Evolutionary conservation across 2,797 vertebrate genomes (phyloP).

Genomic region (Sebastes matsubarae): DNA sequence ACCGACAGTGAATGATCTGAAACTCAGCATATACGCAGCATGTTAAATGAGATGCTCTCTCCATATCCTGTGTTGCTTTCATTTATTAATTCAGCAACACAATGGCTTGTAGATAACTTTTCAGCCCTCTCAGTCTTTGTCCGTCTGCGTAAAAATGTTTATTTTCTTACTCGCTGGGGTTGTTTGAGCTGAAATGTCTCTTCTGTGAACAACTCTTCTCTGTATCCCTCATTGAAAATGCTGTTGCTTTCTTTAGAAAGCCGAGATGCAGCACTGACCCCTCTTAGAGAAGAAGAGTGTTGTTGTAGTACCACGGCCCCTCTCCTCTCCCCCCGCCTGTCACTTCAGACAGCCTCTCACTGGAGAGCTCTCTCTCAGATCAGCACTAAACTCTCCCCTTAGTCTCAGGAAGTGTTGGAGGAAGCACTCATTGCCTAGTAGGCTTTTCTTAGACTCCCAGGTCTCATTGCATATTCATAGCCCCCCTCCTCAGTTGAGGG

Average conservation of each 20-base stretch:
- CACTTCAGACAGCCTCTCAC: constrained; percentile 75
- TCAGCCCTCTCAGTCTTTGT: constrained; percentile 26
- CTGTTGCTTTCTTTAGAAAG: constrained; percentile 68
- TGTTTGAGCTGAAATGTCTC: constrained; percentile 50
- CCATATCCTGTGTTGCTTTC: neutral
- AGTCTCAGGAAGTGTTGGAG: constrained; percentile 76
- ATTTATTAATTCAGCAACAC: constrained; percentile 9
- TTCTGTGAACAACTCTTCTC: constrained; percentile 60
- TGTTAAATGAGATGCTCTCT: neutral
- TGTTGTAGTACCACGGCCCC: constrained; percentile 45
- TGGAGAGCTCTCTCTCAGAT: constrained; percentile 73
- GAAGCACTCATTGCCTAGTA: constrained; percentile 65
- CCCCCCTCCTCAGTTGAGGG: constrained; percentile 35
- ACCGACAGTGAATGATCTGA: neutral
- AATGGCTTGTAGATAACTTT: constrained; percentile 34
- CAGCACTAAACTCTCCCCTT: constrained; percentile 72
- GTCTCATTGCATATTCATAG: constrained; percentile 76
- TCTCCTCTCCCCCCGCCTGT: constrained; percentile 37
- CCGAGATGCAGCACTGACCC: constrained; percentile 66
- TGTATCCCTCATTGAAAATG: constrained; percentile 66
- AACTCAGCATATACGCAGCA: neutral
- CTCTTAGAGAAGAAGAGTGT: constrained; percentile 67
- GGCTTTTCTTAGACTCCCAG: constrained; percentile 65
- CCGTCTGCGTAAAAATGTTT: constrained; percentile 46
- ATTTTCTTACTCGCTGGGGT: constrained; percentile 42